A percentile compares a stretch with the other conserved stretches of the same genome.
Conservation (phyloP, 2,113 vertebrate species). For the Sylvietta virens region DNA sequence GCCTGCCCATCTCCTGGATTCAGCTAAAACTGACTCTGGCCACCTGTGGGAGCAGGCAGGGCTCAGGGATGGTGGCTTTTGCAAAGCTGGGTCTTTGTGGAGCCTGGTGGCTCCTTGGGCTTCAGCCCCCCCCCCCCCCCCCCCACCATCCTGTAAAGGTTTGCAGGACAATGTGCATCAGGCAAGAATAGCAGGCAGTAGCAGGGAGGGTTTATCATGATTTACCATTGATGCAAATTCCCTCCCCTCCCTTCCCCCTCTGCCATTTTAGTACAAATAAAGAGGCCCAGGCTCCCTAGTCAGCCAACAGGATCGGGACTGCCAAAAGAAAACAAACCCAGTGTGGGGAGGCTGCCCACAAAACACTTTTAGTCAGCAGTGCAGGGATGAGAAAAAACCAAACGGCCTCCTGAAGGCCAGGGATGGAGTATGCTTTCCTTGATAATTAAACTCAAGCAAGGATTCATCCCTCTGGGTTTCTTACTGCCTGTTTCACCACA, state of each 20-base stretch:
- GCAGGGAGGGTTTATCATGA: neutral
- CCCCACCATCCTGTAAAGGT: neutral
- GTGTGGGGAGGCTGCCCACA: conserved; percentile 13
- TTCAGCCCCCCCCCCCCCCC: neutral
- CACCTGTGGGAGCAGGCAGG: neutral
- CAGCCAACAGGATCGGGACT: conserved; percentile 3
- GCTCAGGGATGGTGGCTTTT: neutral
- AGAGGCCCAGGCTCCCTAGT: conserved; percentile 19
- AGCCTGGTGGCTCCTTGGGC: neutral
- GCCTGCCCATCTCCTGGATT: neutral
- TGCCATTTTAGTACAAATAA: conserved; percentile 51
- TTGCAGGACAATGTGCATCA: neutral
- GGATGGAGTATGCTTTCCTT: neutral
- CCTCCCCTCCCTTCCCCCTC: neutral
- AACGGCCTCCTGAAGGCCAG: neutral
- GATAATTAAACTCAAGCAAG: conserved; percentile 6
- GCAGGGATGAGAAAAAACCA: neutral
- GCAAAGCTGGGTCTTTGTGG: neutral
- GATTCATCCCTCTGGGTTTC: neutral
- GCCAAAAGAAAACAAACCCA: conserved; percentile 53
- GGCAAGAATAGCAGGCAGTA: neutral
- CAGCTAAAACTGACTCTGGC: neutral
- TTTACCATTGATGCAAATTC: conserved; percentile 43
- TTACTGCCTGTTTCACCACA: neutral
- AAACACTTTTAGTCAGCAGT: neutral